These are phyloP conservation scores for Hylia prasina DNA, from an alignment of 2,113 vertebrate species.

Conservation along the genomic window DNA sequence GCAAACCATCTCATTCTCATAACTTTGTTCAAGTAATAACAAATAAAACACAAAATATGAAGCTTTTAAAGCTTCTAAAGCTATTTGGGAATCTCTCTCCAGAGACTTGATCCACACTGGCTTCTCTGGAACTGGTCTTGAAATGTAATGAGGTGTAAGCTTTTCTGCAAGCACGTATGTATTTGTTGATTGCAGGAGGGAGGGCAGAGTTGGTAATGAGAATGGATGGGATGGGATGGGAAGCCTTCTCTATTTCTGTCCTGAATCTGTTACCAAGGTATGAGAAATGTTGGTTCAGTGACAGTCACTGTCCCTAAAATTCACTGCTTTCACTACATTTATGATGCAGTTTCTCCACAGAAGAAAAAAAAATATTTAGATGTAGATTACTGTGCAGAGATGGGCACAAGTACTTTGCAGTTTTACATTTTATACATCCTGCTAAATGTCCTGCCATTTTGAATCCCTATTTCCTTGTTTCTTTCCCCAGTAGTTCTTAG, in stretches of 20 bases:
- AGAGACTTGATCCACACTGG: neutral
- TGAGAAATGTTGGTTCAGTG: neutral
- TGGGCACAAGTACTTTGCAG: neutral
- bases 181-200: neutral
- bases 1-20: slow-evolving; percentile 10
- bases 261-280: neutral
- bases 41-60: neutral
- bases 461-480: neutral
- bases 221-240: neutral
- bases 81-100: neutral
- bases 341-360: neutral
- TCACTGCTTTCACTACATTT: neutral
- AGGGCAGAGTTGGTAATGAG: neutral
- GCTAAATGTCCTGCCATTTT: neutral
- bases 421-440: neutral
- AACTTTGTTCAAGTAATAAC: neutral
- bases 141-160: neutral
- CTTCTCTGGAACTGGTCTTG: neutral
- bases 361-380: neutral
- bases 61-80: neutral
- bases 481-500: neutral
- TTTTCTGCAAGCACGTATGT: neutral
- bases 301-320: neutral
- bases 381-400: neutral
- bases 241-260: neutral